Base-by-base conservation (phyloP, 2,888 invertebrate species). In the Dendrolimus pini region DNA sequence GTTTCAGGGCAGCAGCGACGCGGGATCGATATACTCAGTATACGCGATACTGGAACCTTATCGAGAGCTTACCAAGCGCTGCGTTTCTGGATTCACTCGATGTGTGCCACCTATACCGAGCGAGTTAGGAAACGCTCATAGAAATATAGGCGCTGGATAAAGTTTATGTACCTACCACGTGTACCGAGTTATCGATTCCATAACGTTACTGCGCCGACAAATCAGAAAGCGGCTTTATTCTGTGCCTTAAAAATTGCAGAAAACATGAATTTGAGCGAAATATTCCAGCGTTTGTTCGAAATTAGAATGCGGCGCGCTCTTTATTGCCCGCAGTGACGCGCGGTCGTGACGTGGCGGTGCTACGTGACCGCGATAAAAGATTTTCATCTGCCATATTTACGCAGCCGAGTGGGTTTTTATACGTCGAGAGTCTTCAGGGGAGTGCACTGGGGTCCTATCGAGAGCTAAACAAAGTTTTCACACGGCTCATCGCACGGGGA, bases 351-450 rank as follows among this genome's bases (percentile, higher is more conserved):
- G 86, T 83, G 71, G 81, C 84, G 76, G 77, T 74, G 83, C 82
- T 89, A 90, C 90, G 90, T 90, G 90, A 89, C 89, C 85, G 82
- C 83, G 90, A 90, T 90, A 90, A 90, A 89, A 90, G 90, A 90
- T 89, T 88, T 89, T 85, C 89, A 90, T 90, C 90, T 89, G 84
- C 87, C 84, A 87, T 90, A 89, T 90, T 89, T 89, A 89, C 89
- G 85, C 82, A 75, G 85, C 79, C 76, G 85, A 89, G 89, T 89
- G 89, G 89, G 89, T 86, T 89, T 89, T 89, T 88, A 84, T 88
- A 76, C 83, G 88, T 86, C 77, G 78, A 89, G 89, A 82, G 82
- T 82, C 86, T 85, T 77, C 73, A 78, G 73, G 71, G 73, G 67
- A 79, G 80, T 74, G 75, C 77, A 71, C 82, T 81, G 78, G 71